Percentiles rank a stretch among this genome's conserved stretches.
phyloP scores from a whole-genome alignment of 2,888 invertebrate genomes.

The Timandra comae region DNA sequence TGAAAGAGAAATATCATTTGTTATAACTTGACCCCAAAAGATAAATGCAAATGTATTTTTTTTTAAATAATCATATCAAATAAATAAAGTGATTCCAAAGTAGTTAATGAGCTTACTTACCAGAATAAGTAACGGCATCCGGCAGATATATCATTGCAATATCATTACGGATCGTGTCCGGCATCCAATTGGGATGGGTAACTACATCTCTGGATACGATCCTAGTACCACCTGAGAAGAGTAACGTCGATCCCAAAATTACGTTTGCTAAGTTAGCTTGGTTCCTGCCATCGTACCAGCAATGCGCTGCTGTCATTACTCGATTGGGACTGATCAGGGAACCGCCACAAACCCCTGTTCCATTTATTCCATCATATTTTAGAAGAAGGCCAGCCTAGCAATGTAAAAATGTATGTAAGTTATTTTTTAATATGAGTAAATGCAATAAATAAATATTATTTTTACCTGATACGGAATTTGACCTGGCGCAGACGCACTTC shows the following conservation, averaged over 20 bases:
- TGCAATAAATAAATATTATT: no score
- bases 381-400: slow-evolving; percentile 22
- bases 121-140: slow-evolving; percentile 9
- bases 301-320: slow-evolving; percentile 32
- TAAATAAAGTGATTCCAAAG: not conserved
- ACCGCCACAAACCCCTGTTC: slow-evolving; percentile 33
- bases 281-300: slow-evolving; percentile 35
- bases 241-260: slow-evolving; percentile 31
- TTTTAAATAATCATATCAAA: not conserved
- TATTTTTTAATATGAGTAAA: no score
- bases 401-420: not conserved
- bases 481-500: slow-evolving; percentile 14
- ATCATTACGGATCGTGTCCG: slow-evolving; percentile 30
- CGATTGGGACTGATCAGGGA: slow-evolving; percentile 23
- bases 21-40: not conserved
- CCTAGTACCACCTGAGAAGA: slow-evolving; percentile 38
- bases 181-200: slow-evolving; percentile 33
- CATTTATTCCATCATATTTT: slow-evolving; percentile 3
- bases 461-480: slow-evolving; percentile 30
- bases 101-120: slow-evolving; percentile 14
- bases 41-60: no score
- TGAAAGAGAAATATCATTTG: slow-evolving; percentile 13
- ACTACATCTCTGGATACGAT: slow-evolving; percentile 20
- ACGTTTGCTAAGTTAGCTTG: slow-evolving; percentile 30
- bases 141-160: slow-evolving; percentile 29